Evolutionary conservation across 2,113 vertebrate genomes (phyloP).

Genomic region (Microtus pennsylvanicus): DNA sequence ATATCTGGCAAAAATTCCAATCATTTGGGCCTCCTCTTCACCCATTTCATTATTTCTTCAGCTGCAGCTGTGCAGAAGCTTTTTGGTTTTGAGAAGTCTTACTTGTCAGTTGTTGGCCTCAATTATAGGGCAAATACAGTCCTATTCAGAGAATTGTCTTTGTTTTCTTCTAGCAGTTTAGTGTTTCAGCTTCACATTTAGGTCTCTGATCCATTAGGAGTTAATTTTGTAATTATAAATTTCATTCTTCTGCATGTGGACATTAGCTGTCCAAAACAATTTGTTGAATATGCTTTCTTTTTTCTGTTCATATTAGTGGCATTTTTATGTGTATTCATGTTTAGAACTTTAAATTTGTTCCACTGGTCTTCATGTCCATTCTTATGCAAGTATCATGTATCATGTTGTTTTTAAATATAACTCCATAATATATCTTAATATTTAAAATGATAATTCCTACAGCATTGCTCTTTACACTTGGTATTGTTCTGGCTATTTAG

Average conservation of each 20-base stretch:
- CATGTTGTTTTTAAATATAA: not conserved
- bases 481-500: not conserved
- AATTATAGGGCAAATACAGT: not conserved
- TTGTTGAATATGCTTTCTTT: too few relatives aligned
- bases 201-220: not conserved
- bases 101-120: not conserved
- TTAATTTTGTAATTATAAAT: not conserved
- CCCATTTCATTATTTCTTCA: not conserved
- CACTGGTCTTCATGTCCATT: not conserved
- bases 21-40: not conserved
- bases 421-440: not conserved
- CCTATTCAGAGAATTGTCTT: not conserved
- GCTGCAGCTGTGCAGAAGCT: not conserved
- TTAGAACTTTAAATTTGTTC: not conserved
- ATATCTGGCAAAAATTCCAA: not conserved
- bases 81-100: not conserved
- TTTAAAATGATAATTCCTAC: not conserved
- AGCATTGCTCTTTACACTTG: not conserved
- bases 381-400: not conserved
- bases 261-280: too few relatives aligned
- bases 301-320: too few relatives aligned
- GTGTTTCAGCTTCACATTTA: not conserved
- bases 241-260: not conserved
- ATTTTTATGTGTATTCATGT: not conserved
- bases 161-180: not conserved